A percentile compares a stretch with the other conserved stretches of the same genome.
phyloP scores from a whole-genome alignment of 2,797 vertebrate species.

The Enteromius argenteus region DNA sequence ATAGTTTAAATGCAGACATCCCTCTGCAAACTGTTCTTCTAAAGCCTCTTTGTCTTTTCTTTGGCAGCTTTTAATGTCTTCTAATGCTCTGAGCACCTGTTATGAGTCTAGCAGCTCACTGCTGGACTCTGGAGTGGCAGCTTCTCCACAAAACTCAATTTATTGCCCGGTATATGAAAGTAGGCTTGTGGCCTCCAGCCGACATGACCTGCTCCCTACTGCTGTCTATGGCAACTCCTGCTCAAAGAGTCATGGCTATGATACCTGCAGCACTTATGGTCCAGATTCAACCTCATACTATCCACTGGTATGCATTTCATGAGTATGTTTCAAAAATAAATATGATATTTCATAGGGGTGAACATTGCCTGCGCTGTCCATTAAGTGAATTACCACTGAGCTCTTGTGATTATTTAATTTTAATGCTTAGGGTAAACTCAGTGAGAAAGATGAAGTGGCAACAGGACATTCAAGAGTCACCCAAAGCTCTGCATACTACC shows the following conservation, averaged over 20 bases:
- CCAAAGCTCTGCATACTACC: conserved; percentile 87
- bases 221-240: conserved; percentile 88
- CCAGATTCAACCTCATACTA: conserved; percentile 89
- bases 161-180: conserved; percentile 88
- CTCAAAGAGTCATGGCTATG: conserved; percentile 85
- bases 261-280: conserved; percentile 87
- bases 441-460: conserved; percentile 85
- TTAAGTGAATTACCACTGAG: neutral
- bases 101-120: conserved; percentile 85
- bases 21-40: neutral
- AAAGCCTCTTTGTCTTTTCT: neutral
- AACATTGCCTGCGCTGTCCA: neutral
- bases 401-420: neutral
- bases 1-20: neutral
- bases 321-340: neutral
- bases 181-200: conserved; percentile 87
- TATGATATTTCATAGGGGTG: neutral
- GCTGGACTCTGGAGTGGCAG: conserved; percentile 78
- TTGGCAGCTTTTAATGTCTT: conserved; percentile 89
- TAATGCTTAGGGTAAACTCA: conserved; percentile 84
- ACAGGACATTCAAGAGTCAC: conserved; percentile 84
- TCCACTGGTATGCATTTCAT: conserved; percentile 83
- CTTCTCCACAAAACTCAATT: conserved; percentile 84
- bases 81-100: conserved; percentile 88
- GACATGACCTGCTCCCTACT: conserved; percentile 87